These are phyloP conservation scores for Thalpophila matura DNA, from an alignment of 2,888 invertebrate genomes.

Conservation along the genomic window DNA sequence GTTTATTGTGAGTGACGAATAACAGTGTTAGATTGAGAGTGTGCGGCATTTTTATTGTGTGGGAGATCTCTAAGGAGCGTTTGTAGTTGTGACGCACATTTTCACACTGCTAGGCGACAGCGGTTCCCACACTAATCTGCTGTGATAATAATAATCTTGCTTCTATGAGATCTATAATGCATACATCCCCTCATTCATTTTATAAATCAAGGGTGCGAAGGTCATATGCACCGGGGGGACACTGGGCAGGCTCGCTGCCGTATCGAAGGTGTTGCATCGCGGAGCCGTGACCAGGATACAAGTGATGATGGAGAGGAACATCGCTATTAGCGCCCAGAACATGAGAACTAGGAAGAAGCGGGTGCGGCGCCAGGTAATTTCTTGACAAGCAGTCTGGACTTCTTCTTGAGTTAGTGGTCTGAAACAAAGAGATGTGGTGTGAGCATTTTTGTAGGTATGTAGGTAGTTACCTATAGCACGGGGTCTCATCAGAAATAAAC, in stretches of 20 bases:
- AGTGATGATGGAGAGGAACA: constrained; percentile 84
- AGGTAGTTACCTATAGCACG: too few relatives aligned
- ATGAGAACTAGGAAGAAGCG: constrained; percentile 82
- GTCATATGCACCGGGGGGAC: constrained; percentile 77
- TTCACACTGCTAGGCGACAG: too few relatives aligned
- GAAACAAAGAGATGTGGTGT: constrained; percentile 55
- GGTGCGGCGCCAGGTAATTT: constrained; percentile 87
- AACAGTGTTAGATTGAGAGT: too few relatives aligned
- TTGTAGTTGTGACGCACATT: too few relatives aligned
- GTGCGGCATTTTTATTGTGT: too few relatives aligned
- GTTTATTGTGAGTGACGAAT: too few relatives aligned
- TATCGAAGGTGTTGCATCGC: constrained; percentile 56
- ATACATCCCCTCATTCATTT: constrained; percentile 49
- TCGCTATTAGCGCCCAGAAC: constrained; percentile 87
- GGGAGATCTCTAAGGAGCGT: too few relatives aligned
- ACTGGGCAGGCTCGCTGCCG: constrained; percentile 56
- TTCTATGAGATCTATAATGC: constrained; percentile 55
- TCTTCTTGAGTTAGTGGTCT: constrained; percentile 87
- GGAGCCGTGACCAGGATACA: constrained; percentile 75
- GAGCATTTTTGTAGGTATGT: too few relatives aligned
- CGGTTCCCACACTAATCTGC: too few relatives aligned
- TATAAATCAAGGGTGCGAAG: constrained; percentile 71
- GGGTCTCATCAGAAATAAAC: too few relatives aligned
- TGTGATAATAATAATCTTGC: too few relatives aligned
- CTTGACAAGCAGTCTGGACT: constrained; percentile 80